Evolutionary conservation across 2,888 invertebrate genomes (phyloP), one percentile per base, ranked within the genome.

Genomic region (Drosophila recens): DNA sequence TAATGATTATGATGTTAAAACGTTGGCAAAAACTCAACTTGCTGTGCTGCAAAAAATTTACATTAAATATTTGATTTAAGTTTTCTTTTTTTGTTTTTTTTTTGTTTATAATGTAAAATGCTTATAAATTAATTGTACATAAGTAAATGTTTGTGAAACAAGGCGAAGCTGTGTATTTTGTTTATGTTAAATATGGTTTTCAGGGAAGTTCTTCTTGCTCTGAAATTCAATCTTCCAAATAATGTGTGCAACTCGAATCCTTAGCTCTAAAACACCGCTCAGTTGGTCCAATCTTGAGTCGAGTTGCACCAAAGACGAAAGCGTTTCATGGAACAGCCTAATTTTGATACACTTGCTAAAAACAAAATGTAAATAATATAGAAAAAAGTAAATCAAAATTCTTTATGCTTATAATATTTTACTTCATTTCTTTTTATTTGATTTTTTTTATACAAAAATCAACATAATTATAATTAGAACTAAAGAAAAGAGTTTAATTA

Each of bases 101-200:
- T 38, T 36, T 30, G 1, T 40, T n/a, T 23, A 49, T 45, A 45
- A 34, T 83, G 81, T 84, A 87, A 89, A 88, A 84, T 67, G 52
- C 89, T 89, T 84, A 84, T 27, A 83, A 84, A 89, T 84, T 84
- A 84, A 81, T 87, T 88, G 88, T 88, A 83, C 87, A 76, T 67
- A 80, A 87, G 84, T 79, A 65, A 77, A 73, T 78, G 66, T 80
- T 78, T 80, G 52, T 69, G 61, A 58, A 77, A 77, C 81, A 79
- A 81, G 74, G 81, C 81, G 74, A 74, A 76, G 72, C 78, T 51
- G 51, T 46, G 27, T 46, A 59, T 30, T 9, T 33, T 42, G 11
- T 30, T 72, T 17, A 59, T 30, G 30, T 59, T 59, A 20, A 58
- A 42, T 46, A 27, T 67, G 52, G 40, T 27, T 45, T 49, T 42